Conservation (phyloP, 2,113 vertebrate species). For the Halichoerus grypus region DNA sequence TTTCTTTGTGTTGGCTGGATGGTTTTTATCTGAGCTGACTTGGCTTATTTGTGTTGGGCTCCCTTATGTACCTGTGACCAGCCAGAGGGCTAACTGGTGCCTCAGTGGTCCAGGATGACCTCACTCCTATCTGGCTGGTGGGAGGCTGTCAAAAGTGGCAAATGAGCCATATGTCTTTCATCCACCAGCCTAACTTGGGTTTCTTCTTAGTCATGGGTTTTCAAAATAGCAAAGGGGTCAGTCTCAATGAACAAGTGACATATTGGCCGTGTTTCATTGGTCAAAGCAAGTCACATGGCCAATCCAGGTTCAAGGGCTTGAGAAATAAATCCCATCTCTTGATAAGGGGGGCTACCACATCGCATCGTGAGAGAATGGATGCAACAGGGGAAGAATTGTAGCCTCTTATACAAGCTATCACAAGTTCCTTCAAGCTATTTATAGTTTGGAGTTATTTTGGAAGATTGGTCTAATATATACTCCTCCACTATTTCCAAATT, state of each 20-base stretch:
- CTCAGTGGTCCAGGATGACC: not conserved
- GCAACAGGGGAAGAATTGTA: not conserved
- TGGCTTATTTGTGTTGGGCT: not conserved
- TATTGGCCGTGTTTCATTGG: not conserved
- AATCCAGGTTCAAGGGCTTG: not conserved
- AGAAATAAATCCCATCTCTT: not conserved
- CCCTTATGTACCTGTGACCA: not conserved
- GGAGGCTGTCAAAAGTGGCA: not conserved
- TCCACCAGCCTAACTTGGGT: not conserved
- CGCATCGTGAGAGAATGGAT: not conserved
- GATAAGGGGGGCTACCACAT: not conserved
- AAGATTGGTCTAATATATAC: not conserved
- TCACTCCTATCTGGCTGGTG: not conserved
- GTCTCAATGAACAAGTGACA: not conserved
- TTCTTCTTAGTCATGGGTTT: not conserved
- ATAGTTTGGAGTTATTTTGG: not conserved
- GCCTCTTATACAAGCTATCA: not conserved
- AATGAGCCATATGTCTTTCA: not conserved
- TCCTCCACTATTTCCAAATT: not conserved
- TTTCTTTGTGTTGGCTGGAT: not conserved
- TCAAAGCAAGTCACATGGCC: not conserved
- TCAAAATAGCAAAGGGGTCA: not conserved
- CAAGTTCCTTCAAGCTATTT: not conserved
- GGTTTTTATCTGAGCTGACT: not conserved
- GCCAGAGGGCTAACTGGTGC: not conserved